These are phyloP conservation scores for Acanthiza pusilla DNA, from an alignment of 2,797 vertebrate species.

Conservation along the genomic window DNA sequence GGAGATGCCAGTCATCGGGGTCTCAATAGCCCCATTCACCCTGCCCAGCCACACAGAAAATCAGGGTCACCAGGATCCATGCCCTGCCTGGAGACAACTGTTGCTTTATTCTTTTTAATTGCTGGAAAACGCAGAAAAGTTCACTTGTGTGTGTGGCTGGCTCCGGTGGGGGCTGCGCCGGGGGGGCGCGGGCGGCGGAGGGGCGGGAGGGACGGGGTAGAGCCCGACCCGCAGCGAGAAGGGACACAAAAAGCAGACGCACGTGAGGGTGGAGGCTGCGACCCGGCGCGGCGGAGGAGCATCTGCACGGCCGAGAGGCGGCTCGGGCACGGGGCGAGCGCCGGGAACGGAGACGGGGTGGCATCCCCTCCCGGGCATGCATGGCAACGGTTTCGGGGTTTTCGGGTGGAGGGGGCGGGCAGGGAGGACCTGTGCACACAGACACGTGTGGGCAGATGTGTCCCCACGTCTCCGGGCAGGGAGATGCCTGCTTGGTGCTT, in stretches of 20 bases:
- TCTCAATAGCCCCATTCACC: conserved; percentile 88
- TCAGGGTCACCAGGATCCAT: conserved; percentile 81
- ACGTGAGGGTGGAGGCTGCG: conserved; percentile 1
- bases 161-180: neutral
- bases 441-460: fast-evolving
- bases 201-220: neutral
- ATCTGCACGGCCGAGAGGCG: neutral
- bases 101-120: conserved; percentile 85
- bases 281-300: neutral
- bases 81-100: conserved; percentile 84
- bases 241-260: conserved; percentile 1
- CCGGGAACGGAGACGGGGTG: fast-evolving
- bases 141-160: conserved; percentile 63
- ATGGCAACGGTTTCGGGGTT: neutral
- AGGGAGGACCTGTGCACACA: neutral
- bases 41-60: conserved; percentile 93
- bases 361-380: fast-evolving
- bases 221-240: neutral
- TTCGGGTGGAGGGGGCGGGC: neutral
- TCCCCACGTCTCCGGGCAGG: no score
- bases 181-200: neutral
- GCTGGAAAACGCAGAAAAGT: conserved; percentile 69
- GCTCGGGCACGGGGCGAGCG: fast-evolving
- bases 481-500: neutral
- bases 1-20: conserved; percentile 74